Base-by-base conservation (phyloP, 2,888 invertebrate genomes). In the Dolichopus griseipennis region DNA sequence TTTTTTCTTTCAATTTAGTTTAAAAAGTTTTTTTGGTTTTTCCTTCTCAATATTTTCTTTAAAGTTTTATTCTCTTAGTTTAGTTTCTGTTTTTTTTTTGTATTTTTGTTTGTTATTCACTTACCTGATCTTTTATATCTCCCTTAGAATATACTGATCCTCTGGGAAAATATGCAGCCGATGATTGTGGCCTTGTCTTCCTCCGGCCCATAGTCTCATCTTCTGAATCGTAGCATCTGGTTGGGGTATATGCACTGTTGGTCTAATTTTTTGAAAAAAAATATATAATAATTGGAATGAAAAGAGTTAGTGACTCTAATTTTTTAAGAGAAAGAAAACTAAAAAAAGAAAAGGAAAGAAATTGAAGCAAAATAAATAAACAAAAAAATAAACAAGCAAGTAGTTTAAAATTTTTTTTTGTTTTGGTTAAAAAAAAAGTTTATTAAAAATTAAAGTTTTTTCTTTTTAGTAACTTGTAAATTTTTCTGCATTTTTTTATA, bases 71-170 rank as follows among this genome's bases (percentile, higher is more conserved):
- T 37, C 1, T 37, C 1, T 37, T 37, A 5, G 5, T 27, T 27
- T 27, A 5, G 27, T 12, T 37, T 37, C 2, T 52, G 52, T 18
- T 52, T 52, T 9, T 18, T 3, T 52, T 12, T 52, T 18, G 10
- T 43, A 43, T 9, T 52, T 52, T 52, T 18, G n/a, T 52, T 52
- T 52, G 15, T 52, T 18, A 15, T 52, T 37, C 9, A 9, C 3
- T 73, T 68, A 81, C 81, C 77, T 95, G 95, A 79, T 95, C 95
- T 74, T 92, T 87, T 81, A 95, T 94, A 83, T 78, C 86, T 79
- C 86, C 87, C 78, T 93, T 91, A 70, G 93, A 93, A 84, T 95
- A 95, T 76, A 90, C 81, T 15, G 82, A 79, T 66, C 82, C 76
- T 72, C 78, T 79, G 67, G 81, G 78, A 72, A 79, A 79, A 52